Conservation (phyloP, 1,140 invertebrate species). For the Telenomus remus region DNA sequence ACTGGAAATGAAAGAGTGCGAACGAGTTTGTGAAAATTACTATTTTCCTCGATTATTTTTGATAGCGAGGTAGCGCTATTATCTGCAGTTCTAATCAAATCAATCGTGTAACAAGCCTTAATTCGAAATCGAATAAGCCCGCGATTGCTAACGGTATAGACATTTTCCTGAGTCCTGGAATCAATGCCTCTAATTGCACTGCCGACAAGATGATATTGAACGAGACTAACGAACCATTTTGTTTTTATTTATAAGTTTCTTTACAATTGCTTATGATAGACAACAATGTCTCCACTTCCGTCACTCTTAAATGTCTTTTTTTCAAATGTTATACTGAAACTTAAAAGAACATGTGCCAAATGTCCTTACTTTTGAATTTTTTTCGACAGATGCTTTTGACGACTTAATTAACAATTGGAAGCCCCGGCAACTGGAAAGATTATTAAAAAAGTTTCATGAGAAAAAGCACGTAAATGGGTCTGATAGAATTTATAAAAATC, state of each 20-base stretch:
- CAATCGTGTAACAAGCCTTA: constrained; percentile 65
- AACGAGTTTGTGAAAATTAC: constrained; percentile 48
- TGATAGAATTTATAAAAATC: constrained; percentile 5
- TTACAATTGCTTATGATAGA: constrained; percentile 27
- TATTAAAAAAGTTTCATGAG: constrained; percentile 29
- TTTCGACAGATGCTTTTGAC: constrained; percentile 39
- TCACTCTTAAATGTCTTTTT: no score
- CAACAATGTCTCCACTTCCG: not conserved
- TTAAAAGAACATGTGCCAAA: not conserved
- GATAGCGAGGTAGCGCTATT: constrained; percentile 49
- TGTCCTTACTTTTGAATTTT: not conserved
- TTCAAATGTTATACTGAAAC: no score
- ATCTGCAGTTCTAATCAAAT: constrained; percentile 64
- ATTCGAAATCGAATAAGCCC: constrained; percentile 65
- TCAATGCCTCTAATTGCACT: constrained; percentile 52
- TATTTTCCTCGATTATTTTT: constrained; percentile 58
- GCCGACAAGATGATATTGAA: constrained; percentile 33
- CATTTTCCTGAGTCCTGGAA: constrained; percentile 58
- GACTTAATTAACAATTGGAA: constrained; percentile 35
- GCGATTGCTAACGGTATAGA: constrained; percentile 64
- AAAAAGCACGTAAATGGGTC: no score
- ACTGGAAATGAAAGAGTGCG: constrained; percentile 16
- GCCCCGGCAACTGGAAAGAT: not conserved
- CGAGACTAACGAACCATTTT: constrained; percentile 41
- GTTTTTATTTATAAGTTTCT: constrained; percentile 34